A percentile compares a stretch with the other conserved stretches of the same genome.
These are phyloP conservation scores for Atractosteus spatula DNA, from an alignment of 2,113 vertebrate species.

Conservation along the genomic window DNA sequence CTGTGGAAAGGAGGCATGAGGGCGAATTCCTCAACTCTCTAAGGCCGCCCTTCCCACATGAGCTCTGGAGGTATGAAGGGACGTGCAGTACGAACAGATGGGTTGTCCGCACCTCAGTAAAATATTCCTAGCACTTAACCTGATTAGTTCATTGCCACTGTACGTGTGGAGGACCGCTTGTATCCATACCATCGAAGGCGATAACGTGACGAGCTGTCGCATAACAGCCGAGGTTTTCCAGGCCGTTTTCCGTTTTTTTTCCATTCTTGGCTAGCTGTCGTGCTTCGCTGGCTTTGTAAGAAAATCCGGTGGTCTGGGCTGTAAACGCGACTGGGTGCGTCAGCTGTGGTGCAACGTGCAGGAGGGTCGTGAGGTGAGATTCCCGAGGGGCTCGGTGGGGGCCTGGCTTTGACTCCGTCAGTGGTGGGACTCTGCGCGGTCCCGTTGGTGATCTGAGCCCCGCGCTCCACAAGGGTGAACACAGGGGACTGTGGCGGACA, in stretches of 20 bases:
- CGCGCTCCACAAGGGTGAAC: no score
- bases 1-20: no score
- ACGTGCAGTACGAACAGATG: background rate
- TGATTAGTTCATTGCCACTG: slow-evolving; percentile 34
- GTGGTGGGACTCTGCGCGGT: no score
- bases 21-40: no score
- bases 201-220: slow-evolving; percentile 38
- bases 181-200: slow-evolving; percentile 42
- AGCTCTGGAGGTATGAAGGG: no score
- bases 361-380: slow-evolving; percentile 11
- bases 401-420: no score
- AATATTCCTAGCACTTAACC: slow-evolving; percentile 40
- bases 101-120: slow-evolving; percentile 59
- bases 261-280: slow-evolving; percentile 44
- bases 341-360: slow-evolving; percentile 44
- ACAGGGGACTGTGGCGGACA: no score
- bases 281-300: slow-evolving; percentile 42
- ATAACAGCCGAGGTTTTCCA: slow-evolving; percentile 46
- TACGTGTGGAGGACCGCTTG: slow-evolving; percentile 43
- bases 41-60: no score
- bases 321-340: slow-evolving; percentile 24
- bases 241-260: slow-evolving; percentile 31
- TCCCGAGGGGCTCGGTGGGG: no score
- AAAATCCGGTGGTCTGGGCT: no score
- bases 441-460: no score